Conservation (phyloP, 2,888 invertebrate species). For the Sturmia bella region DNA sequence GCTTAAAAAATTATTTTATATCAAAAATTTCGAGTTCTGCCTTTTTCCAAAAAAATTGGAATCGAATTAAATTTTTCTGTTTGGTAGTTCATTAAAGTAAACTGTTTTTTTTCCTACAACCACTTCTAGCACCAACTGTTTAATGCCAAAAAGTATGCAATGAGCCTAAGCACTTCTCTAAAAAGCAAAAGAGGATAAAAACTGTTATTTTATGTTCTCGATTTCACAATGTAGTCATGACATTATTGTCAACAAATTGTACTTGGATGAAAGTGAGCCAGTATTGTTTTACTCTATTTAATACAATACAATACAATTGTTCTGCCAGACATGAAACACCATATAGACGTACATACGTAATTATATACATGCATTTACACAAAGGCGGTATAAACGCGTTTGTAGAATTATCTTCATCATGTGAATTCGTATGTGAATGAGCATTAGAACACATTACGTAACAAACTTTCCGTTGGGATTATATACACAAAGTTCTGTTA, state of each 20-base stretch:
- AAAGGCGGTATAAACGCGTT: not conserved
- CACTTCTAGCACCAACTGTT: too few species aligned
- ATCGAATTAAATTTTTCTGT: too few species aligned
- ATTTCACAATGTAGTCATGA: conserved; percentile 37
- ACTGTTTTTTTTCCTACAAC: too few species aligned
- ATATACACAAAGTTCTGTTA: not conserved
- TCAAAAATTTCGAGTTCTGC: too few species aligned
- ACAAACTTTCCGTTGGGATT: conserved; percentile 48
- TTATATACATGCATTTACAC: not conserved
- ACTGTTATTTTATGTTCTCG: conserved; percentile 18
- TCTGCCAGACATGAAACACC: not conserved
- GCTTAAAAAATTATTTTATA: too few species aligned
- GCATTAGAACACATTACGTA: conserved; percentile 25
- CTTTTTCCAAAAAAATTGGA: too few species aligned
- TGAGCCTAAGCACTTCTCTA: not conserved
- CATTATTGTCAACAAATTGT: conserved; percentile 31
- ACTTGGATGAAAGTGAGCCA: not conserved
- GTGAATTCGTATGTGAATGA: not conserved
- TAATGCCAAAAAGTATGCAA: not conserved
- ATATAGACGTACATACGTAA: not conserved
- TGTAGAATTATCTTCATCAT: conserved; percentile 8
- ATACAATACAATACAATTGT: conserved; percentile 12
- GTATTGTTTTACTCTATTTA: conserved; percentile 1
- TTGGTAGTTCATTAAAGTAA: too few species aligned
- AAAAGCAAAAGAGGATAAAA: not conserved